Evolutionary conservation across 92 coral and sea anemone genomes (phyloP).

Genomic region (Porites evermanni): DNA sequence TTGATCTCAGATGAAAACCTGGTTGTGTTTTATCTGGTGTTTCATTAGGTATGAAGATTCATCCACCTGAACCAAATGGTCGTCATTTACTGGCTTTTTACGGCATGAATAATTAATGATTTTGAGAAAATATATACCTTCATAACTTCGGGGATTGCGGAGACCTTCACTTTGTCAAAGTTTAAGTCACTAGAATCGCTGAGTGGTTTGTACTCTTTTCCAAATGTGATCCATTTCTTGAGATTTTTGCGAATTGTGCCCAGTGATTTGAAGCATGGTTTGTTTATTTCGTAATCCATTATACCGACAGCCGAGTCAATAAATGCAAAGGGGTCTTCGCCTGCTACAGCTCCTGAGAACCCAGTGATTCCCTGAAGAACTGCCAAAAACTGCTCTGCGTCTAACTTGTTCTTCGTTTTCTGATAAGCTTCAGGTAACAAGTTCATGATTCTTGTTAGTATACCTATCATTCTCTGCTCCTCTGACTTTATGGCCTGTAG

Average conservation of each 20-base stretch:
- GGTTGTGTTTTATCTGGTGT: too few species aligned
- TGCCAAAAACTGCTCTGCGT: not conserved
- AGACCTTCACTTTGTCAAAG: not conserved
- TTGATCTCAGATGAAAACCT: too few species aligned
- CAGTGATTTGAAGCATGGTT: not conserved
- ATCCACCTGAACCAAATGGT: too few species aligned
- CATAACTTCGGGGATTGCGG: not conserved
- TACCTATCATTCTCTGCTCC: too few species aligned
- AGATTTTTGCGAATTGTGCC: not conserved
- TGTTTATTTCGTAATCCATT: not conserved
- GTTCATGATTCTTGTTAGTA: too few species aligned
- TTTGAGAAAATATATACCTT: not conserved
- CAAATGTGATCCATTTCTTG: not conserved
- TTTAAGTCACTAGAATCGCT: not conserved
- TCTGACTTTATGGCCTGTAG: too few species aligned
- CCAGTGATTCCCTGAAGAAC: conserved; percentile 1
- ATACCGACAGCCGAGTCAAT: not conserved
- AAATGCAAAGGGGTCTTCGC: not conserved
- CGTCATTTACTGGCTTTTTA: too few species aligned
- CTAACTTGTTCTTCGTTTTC: not conserved
- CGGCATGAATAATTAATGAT: too few species aligned
- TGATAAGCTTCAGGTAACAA: too few species aligned
- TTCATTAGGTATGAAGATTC: too few species aligned
- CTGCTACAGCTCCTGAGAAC: not conserved
- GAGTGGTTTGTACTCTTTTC: not conserved